Evolutionary conservation across 2,888 invertebrate species (phyloP), one percentile per base, ranked within the genome.

Genomic region (Apodemia hepburni): DNA sequence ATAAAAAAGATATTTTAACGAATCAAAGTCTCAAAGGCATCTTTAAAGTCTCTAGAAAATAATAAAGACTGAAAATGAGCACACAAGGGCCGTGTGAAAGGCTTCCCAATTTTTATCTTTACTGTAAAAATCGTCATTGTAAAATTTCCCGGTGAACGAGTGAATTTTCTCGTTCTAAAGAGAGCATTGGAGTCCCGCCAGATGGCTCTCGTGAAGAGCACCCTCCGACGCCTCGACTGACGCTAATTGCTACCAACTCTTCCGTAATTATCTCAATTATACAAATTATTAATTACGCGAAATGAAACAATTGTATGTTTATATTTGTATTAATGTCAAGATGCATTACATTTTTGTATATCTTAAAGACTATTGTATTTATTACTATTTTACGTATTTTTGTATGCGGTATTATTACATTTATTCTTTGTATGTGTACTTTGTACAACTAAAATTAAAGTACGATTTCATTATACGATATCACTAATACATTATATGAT

Each of bases 231-330:
- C 78, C 75, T 79, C 79, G 71, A 77, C 82, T 80, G 81, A 79
- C 86, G 78, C 84, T 90, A 90, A 90, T 88, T 90, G 88, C 88
- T 87, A 78, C 83, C 80, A 86, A 83, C 83, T 85, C 82, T 81
- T 80, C 79, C 78, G 80, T 83, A 87, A 88, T 89, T 87, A 85
- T 86, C 79, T 73, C 74, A 76, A 78, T 77, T 77, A 76, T 70
- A 71, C 72, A 71, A 75, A 74, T 74, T 74, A 75, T 73, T 74
- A 74, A 75, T 73, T 72, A 72, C 70, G 66, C 68, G 68, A 70
- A 71, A 71, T 71, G 67, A 71, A 72, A 72, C 71, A 72, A 71
- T 70, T 69, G 68, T 66, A 62, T 69, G 66, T 67, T 65, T 65
- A 61, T 70, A 65, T 64, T 65, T 45, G 35, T 49, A 33, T 12